phyloP scores from a whole-genome alignment of 2,797 vertebrate genomes.

The Typhlichthys eigenmanni region DNA sequence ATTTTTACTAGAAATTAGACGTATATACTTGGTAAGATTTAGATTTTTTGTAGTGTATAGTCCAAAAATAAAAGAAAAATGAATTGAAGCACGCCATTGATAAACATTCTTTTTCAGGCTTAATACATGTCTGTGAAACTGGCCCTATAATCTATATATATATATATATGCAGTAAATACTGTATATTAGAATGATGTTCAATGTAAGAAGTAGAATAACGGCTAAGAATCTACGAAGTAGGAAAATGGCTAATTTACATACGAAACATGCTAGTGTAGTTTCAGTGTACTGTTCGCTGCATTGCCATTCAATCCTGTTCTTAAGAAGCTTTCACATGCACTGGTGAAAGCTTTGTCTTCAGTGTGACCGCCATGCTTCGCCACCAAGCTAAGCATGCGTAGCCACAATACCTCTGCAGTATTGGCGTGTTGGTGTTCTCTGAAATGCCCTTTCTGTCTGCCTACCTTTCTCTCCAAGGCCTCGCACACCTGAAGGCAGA shows the following conservation, averaged over 20 bases:
- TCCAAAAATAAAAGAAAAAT: no score
- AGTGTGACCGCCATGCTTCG: slow-evolving; percentile 79
- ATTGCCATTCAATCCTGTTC: slow-evolving; percentile 17
- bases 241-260: neutral
- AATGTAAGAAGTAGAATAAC: neutral
- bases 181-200: no score
- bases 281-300: slow-evolving; percentile 36
- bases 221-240: neutral
- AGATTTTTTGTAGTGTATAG: no score
- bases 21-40: no score
- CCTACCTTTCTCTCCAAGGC: slow-evolving; percentile 79
- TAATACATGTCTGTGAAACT: no score
- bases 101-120: no score
- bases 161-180: no score
- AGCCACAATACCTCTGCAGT: slow-evolving; percentile 77
- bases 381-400: slow-evolving; percentile 75
- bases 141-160: no score
- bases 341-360: slow-evolving; percentile 70
- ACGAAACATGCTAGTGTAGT: slow-evolving; percentile 27
- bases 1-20: no score
- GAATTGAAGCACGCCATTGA: no score
- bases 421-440: slow-evolving; percentile 69
- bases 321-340: slow-evolving; percentile 74
- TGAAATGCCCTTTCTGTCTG: slow-evolving; percentile 63
- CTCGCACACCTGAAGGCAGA: slow-evolving; percentile 95